Evolutionary conservation across 1,140 invertebrate genomes (phyloP).

Genomic region (Euborellia annulipes): DNA sequence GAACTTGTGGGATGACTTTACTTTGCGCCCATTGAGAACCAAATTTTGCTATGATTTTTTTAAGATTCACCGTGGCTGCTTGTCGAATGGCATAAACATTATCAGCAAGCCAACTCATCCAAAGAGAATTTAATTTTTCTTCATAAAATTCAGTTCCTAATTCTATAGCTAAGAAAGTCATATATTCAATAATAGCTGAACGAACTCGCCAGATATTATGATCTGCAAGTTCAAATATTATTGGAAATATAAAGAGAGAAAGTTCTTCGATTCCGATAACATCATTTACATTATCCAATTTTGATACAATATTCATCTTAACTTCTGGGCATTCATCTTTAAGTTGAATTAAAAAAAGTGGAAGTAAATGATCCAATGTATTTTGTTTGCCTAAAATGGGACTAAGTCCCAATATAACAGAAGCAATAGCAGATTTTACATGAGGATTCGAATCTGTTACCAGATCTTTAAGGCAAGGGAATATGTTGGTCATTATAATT

Average conservation of each 20-base stretch:
- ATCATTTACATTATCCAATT: constrained; percentile 48
- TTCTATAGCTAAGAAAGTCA: constrained; percentile 95
- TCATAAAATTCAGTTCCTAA: constrained; percentile 97
- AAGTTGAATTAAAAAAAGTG: constrained; percentile 48
- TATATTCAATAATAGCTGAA: constrained; percentile 92
- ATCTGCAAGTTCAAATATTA: constrained; percentile 96
- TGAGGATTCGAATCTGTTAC: constrained; percentile 49
- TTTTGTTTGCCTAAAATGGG: constrained; percentile 54
- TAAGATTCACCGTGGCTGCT: constrained; percentile 92
- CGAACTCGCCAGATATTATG: constrained; percentile 98
- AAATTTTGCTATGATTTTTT: constrained; percentile 96
- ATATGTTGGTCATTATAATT: constrained; percentile 63
- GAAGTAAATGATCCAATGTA: constrained; percentile 53
- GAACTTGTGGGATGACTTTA: constrained; percentile 92
- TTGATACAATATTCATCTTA: constrained; percentile 58
- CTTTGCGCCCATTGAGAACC: constrained; percentile 93
- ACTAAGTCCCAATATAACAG: constrained; percentile 57
- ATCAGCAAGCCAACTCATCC: constrained; percentile 98
- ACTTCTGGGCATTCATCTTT: constrained; percentile 62
- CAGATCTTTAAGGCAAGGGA: constrained; percentile 52
- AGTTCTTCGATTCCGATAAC: constrained; percentile 48
- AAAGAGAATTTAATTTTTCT: constrained; percentile 91
- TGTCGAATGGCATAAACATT: constrained; percentile 98
- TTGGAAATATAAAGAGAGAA: constrained; percentile 64
- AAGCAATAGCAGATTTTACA: constrained; percentile 53